These are phyloP conservation scores for Furnarius figulus DNA, from an alignment of 2,113 vertebrate genomes.

Conservation along the genomic window DNA sequence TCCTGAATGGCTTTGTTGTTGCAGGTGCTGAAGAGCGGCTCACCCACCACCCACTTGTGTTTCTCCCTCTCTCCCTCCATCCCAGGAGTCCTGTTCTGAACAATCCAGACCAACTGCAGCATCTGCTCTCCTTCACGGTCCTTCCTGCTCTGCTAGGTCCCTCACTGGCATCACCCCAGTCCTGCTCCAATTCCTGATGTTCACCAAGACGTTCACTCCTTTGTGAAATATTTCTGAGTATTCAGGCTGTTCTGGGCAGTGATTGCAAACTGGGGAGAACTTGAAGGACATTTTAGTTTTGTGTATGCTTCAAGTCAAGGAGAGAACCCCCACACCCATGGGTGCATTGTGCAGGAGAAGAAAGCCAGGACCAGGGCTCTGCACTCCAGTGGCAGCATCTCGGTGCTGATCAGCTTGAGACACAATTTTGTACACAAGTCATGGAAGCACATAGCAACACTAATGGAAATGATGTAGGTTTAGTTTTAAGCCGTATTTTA, in stretches of 20 bases:
- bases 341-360: background rate
- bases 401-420: background rate
- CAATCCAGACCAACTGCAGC: background rate
- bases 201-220: background rate
- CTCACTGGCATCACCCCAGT: background rate
- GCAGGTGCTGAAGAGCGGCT: conserved; percentile 8
- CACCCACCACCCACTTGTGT: background rate
- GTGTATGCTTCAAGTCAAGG: background rate
- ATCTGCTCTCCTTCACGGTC: background rate
- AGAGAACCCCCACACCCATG: background rate
- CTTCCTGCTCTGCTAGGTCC: background rate
- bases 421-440: background rate
- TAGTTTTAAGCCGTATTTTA: background rate
- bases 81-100: background rate
- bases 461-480: background rate
- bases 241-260: background rate
- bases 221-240: background rate
- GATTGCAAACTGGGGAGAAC: background rate
- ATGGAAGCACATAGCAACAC: background rate
- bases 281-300: background rate
- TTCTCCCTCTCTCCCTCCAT: background rate
- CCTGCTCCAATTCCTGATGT: background rate
- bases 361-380: background rate
- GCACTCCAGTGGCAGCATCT: background rate
- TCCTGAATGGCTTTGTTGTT: conserved; percentile 54